Conservation (phyloP, 2,888 invertebrate species). For the Eupithecia inturbata region DNA sequence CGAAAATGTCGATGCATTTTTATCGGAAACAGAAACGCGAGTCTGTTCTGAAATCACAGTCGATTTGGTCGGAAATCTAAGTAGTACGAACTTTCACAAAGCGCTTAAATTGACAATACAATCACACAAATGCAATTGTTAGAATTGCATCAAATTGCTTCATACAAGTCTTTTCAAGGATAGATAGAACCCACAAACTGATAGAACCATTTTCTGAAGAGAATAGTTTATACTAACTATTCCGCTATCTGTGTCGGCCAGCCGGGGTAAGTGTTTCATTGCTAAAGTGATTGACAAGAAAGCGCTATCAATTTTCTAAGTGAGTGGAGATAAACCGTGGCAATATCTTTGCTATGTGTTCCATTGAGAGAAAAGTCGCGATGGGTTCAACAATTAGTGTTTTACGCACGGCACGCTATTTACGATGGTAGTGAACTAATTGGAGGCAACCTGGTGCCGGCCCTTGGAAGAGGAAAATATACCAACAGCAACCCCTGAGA, state of each 20-base stretch:
- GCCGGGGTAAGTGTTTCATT: constrained; percentile 40
- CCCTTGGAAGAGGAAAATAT: neutral
- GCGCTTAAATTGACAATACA: neutral
- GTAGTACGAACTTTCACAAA: neutral
- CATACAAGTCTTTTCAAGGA: constrained; percentile 12
- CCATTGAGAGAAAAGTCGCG: neutral
- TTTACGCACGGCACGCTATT: neutral
- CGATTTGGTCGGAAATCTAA: neutral
- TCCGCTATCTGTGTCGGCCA: constrained; percentile 13
- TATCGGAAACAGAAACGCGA: neutral
- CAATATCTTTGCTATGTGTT: constrained; percentile 11
- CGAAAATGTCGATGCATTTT: neutral
- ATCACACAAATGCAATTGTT: neutral
- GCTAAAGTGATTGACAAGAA: constrained; percentile 42
- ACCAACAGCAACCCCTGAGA: neutral
- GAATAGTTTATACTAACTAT: constrained; percentile 13
- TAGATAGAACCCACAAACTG: neutral
- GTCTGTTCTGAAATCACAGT: neutral
- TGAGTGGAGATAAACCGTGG: constrained; percentile 36
- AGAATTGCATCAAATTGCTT: constrained; percentile 9
- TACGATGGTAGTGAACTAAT: neutral
- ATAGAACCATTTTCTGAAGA: constrained; percentile 27
- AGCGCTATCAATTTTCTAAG: constrained; percentile 43
- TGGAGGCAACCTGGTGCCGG: neutral
- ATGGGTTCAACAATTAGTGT: neutral